These are phyloP conservation scores for Aphis craccivora DNA, from an alignment of 1,140 invertebrate genomes.

Conservation along the genomic window DNA sequence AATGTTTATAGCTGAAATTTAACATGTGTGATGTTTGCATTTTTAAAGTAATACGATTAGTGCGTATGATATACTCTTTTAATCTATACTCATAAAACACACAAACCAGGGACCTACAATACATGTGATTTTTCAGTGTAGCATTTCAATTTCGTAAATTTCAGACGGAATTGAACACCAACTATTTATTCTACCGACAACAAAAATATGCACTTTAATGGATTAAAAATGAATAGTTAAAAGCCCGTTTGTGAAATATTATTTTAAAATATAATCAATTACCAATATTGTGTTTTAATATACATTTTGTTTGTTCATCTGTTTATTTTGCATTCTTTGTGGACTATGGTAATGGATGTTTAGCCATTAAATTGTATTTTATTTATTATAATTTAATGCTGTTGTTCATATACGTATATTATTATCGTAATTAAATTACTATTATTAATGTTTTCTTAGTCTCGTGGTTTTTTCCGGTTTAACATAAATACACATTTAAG, in stretches of 20 bases:
- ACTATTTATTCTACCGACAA: neutral
- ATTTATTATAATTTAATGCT: neutral
- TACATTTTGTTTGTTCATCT: neutral
- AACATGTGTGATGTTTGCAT: neutral
- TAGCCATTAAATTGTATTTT: neutral
- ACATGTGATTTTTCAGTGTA: neutral
- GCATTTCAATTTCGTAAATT: neutral
- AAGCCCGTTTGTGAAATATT: neutral
- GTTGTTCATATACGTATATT: neutral
- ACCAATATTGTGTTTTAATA: conserved; percentile 17
- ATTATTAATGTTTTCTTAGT: neutral
- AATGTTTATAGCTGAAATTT: neutral
- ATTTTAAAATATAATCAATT: conserved; percentile 54
- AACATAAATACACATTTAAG: neutral
- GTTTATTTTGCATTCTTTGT: conserved; percentile 10
- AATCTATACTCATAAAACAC: neutral
- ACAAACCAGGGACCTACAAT: neutral
- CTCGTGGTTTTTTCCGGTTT: neutral
- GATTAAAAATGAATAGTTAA: conserved; percentile 33
- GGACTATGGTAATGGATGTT: neutral
- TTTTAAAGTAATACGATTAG: neutral
- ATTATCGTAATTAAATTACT: neutral
- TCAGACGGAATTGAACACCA: neutral
- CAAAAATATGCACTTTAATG: conserved; percentile 30
- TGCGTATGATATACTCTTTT: neutral